These are phyloP conservation scores for Lamellibrachia columna DNA, from an alignment of 2,888 invertebrate species.

Conservation along the genomic window DNA sequence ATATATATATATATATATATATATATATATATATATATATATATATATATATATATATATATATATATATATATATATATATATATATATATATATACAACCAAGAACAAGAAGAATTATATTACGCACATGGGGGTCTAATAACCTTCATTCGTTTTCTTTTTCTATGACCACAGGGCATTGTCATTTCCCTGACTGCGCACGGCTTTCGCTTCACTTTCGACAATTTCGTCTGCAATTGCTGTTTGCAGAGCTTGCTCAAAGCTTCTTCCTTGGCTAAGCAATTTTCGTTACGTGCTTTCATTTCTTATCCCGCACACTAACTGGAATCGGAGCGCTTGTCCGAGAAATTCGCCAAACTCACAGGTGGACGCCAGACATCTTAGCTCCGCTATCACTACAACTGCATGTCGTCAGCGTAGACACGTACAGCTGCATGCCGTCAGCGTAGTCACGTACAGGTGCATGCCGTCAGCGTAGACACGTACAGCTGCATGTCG, in stretches of 20 bases:
- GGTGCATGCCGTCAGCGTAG: too few species aligned
- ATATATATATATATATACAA: constrained; percentile 18
- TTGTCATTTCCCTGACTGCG: not conserved
- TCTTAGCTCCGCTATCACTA: not conserved
- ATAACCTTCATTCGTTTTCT: too few species aligned
- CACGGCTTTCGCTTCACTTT: not conserved
- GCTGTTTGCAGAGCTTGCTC: not conserved
- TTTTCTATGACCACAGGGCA: not conserved
- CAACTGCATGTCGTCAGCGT: too few species aligned
- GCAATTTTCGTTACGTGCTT: not conserved
- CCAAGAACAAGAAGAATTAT: too few species aligned
- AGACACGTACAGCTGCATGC: too few species aligned
- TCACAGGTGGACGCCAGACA: not conserved
- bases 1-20: not conserved
- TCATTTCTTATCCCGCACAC: not conserved
- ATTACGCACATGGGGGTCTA: too few species aligned
- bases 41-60: constrained; percentile 26
- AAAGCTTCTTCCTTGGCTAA: not conserved
- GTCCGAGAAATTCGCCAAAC: not conserved
- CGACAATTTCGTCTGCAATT: not conserved
- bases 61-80: constrained; percentile 29
- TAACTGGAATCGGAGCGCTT: not conserved
- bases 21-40: constrained; percentile 24
- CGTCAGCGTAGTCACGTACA: too few species aligned
- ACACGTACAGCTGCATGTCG: too few species aligned